Conservation (phyloP, 2,888 invertebrate genomes). For the Nomada fucata region DNA sequence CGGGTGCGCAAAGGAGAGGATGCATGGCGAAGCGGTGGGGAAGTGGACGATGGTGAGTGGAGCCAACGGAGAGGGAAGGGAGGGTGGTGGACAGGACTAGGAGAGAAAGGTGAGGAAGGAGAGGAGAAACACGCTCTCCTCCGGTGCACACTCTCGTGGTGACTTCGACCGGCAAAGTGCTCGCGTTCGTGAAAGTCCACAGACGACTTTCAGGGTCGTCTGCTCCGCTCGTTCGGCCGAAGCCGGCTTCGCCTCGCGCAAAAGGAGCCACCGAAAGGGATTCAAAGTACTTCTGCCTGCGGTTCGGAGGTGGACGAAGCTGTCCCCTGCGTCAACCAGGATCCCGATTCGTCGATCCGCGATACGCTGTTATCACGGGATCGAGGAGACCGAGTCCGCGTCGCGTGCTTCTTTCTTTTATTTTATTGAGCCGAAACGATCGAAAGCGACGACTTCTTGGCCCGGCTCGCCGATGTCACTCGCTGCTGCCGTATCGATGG, state of each 20-base stretch:
- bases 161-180: conserved; percentile 78
- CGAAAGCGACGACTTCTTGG: conserved; percentile 45
- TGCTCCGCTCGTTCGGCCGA: conserved; percentile 69
- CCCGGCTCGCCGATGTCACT: conserved; percentile 42
- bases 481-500: conserved; percentile 9
- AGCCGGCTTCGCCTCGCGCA: conserved; percentile 65
- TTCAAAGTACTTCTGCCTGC: conserved; percentile 31
- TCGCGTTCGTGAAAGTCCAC: conserved; percentile 82
- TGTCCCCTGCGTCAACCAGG: conserved; percentile 1
- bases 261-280: conserved; percentile 55
- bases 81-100: conserved; percentile 36
- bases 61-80: conserved; percentile 7
- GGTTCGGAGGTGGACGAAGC: conserved; percentile 10
- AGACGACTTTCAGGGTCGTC: conserved; percentile 82
- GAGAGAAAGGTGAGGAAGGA: conserved; percentile 40
- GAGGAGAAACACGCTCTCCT: conserved; percentile 72
- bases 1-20: conserved; percentile 25
- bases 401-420: conserved; percentile 12
- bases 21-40: conserved; percentile 38
- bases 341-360: conserved; percentile 20
- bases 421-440: not conserved
- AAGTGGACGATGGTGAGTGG: conserved; percentile 34
- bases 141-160: conserved; percentile 75
- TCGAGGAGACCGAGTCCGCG: conserved; percentile 32
- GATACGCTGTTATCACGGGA: not conserved